phyloP scores from a whole-genome alignment of 2,113 vertebrate species.

The Perognathus longimembris region DNA sequence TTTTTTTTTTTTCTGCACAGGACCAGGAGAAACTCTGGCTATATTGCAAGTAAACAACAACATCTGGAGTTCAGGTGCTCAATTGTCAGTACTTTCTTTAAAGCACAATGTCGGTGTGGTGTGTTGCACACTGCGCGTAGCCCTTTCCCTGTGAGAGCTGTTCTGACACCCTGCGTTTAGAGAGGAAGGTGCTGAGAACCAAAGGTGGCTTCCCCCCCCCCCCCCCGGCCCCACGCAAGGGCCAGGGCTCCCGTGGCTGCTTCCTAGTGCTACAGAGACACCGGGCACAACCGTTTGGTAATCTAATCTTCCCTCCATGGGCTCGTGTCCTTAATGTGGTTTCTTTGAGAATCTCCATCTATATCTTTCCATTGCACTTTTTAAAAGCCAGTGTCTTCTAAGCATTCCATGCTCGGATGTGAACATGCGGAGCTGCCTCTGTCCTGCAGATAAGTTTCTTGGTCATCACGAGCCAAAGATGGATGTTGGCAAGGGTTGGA shows the following conservation, averaged over 20 bases:
- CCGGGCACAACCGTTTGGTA: too few relatives aligned
- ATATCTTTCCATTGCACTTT: background rate
- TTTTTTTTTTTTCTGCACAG: background rate
- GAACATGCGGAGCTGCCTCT: background rate
- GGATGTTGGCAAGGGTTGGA: background rate
- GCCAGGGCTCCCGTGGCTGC: too few relatives aligned
- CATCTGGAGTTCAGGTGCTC: too few relatives aligned
- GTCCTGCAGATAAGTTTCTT: background rate
- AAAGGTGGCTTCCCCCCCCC: too few relatives aligned
- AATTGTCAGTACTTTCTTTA: too few relatives aligned
- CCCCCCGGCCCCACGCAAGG: too few relatives aligned
- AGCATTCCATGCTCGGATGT: background rate
- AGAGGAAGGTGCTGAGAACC: background rate
- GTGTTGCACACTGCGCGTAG: fast-evolving
- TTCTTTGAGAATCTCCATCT: background rate
- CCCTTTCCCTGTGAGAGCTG: too few relatives aligned
- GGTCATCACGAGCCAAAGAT: background rate
- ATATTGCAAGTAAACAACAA: background rate
- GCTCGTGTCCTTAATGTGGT: background rate
- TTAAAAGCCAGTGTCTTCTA: background rate
- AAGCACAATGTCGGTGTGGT: too few relatives aligned
- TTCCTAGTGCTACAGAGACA: too few relatives aligned
- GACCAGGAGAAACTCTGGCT: background rate
- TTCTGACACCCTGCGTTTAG: background rate
- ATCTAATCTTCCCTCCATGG: background rate